Base-by-base conservation (phyloP, 2,888 invertebrate genomes). In the Aricia artaxerxes region DNA sequence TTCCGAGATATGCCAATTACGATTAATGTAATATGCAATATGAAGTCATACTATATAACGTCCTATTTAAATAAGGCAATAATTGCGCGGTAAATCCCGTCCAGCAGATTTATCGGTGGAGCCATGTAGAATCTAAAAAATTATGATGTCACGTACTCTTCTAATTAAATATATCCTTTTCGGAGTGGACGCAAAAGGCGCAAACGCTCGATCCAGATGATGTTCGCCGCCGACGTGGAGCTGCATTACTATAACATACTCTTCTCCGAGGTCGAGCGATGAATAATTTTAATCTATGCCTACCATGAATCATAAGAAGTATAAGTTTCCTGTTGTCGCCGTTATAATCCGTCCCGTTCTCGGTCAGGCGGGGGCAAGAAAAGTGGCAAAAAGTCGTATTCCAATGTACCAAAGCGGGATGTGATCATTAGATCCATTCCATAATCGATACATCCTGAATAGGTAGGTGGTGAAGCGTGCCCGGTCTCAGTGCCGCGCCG, bases 371-470 rank as follows among this genome's bases (percentile, higher is more conserved):
- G 80, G 85, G 83, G 87, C 88, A 92, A 92, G 92, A 92, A 93
- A 87, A 85, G 81, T 82, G 78, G 87, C 85, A 94, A 93, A 92
- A 93, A 94, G 87, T 85, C 83, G 93, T 86, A 88, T 87, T 88
- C 89, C 88, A 88, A 88, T 87, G 88, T 89, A 88, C 92, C 92
- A 89, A 90, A 91, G 84, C 86, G 86, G 92, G 93, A 89, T 86
- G 85, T 89, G 87, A 92, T 93, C 94, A 93, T 94, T 94, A 94
- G 94, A 92, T 87, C 90, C 90, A 88, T 87, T 88, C 93, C 94
- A 93, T 94, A 94, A 92, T 87, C 86, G 91, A 89, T 86, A 89
- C 90, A 92, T 93, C 94, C 93, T 93, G 91, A 92, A 93, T 90
- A 91, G 91, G 92, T 88, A 90, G 92, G 92, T 90, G 91, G 89